Conservation (phyloP, 2,888 invertebrate species). For the Platycnemis pennipes region DNA sequence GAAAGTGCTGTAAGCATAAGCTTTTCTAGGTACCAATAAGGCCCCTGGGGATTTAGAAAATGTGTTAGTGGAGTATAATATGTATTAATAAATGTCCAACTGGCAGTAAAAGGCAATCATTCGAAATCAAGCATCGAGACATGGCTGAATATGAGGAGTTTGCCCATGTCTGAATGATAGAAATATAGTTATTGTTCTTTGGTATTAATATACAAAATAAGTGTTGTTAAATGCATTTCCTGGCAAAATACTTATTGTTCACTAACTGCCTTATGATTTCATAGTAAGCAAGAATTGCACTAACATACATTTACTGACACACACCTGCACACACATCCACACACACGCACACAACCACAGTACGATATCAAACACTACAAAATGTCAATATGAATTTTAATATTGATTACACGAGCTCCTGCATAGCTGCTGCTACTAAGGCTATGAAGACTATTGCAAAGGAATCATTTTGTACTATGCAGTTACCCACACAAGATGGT, state of each 20-base stretch:
- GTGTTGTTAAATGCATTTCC: slow-evolving; percentile 67
- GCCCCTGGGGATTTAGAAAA: slow-evolving; percentile 68
- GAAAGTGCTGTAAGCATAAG: slow-evolving; percentile 67
- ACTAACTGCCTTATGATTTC: slow-evolving; percentile 65
- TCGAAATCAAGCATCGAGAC: slow-evolving; percentile 59
- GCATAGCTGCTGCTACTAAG: slow-evolving; percentile 63
- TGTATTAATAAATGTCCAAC: slow-evolving; percentile 67
- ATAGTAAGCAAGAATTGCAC: slow-evolving; percentile 67
- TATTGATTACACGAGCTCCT: slow-evolving; percentile 61
- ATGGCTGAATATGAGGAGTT: slow-evolving; percentile 64
- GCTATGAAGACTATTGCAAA: slow-evolving; percentile 64
- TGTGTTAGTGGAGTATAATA: slow-evolving; percentile 63
- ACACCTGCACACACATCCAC: background rate
- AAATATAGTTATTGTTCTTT: slow-evolving; percentile 68
- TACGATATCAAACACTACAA: slow-evolving; percentile 66
- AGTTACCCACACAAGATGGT: slow-evolving; percentile 68
- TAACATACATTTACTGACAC: slow-evolving; percentile 41
- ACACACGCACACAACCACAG: slow-evolving; percentile 49
- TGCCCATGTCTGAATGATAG: slow-evolving; percentile 60
- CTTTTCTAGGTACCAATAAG: slow-evolving; percentile 68
- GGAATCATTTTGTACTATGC: slow-evolving; percentile 68
- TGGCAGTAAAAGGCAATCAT: slow-evolving; percentile 68
- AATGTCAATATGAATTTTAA: slow-evolving; percentile 64
- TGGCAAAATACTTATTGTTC: slow-evolving; percentile 66
- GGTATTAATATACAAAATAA: slow-evolving; percentile 67